These are phyloP conservation scores for Acomys russatus DNA, from an alignment of 2,797 vertebrate species.

Conservation along the genomic window DNA sequence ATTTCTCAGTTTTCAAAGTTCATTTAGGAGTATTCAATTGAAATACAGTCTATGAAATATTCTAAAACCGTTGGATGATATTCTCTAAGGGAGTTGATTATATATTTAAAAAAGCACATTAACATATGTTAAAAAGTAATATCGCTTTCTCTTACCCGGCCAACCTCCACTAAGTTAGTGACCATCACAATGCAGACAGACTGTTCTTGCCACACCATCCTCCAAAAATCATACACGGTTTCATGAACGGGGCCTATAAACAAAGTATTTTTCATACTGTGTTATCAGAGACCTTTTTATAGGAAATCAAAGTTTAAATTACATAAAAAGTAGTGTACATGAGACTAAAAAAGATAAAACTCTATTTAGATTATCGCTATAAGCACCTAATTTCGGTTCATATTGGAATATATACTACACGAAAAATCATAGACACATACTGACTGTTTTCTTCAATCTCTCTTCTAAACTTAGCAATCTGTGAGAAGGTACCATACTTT, in stretches of 20 bases:
- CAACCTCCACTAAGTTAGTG: constrained; percentile 99
- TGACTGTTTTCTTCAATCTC: background rate
- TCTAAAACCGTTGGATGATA: constrained; percentile 7
- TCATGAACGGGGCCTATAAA: constrained; percentile 97
- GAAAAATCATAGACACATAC: background rate
- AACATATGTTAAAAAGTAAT: background rate
- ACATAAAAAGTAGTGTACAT: background rate
- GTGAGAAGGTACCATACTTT: background rate
- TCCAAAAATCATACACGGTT: constrained; percentile 99
- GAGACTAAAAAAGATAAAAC: background rate
- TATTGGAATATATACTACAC: background rate
- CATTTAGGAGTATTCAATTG: too few species aligned
- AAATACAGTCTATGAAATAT: background rate
- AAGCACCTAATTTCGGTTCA: constrained; percentile 21
- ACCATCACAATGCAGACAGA: constrained; percentile 99
- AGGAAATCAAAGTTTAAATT: constrained; percentile 2
- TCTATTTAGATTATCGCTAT: background rate
- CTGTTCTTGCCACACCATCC: constrained; percentile 99
- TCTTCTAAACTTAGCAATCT: background rate
- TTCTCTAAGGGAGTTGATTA: background rate
- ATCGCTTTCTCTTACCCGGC: constrained; percentile 93
- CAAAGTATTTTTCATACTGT: constrained; percentile 61
- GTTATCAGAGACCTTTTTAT: background rate
- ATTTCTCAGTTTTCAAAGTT: background rate
- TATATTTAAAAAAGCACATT: background rate